phyloP scores from a whole-genome alignment of 2,797 vertebrate species.

The Sus cebifrons region DNA sequence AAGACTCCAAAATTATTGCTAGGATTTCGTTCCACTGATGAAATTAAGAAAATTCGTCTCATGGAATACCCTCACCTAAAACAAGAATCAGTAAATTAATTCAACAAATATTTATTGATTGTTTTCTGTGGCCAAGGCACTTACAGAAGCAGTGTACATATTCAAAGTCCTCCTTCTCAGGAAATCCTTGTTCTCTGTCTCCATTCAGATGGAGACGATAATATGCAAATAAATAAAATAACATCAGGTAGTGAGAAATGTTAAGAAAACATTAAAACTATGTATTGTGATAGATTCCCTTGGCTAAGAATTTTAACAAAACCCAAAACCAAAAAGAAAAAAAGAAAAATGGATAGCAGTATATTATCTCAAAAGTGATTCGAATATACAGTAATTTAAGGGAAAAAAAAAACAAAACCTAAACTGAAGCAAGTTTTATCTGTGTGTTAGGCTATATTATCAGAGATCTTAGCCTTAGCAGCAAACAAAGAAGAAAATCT shows the following conservation, averaged over 20 bases:
- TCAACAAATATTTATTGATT: not conserved
- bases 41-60: not conserved
- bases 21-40: not conserved
- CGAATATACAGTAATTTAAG: not conserved
- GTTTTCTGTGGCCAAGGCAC: not conserved
- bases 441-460: not conserved
- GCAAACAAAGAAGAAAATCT: not conserved
- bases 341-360: not conserved
- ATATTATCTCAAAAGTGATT: not conserved
- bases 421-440: not conserved
- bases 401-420: not conserved
- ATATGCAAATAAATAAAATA: not conserved
- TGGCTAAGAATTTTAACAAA: not conserved
- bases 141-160: not conserved
- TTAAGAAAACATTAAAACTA: not conserved
- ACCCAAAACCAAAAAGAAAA: not conserved
- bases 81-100: conserved; percentile 3
- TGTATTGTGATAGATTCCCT: not conserved
- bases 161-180: not conserved
- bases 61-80: not conserved
- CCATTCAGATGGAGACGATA: not conserved
- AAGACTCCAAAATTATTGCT: not conserved
- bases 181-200: not conserved
- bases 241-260: not conserved
- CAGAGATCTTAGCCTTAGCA: not conserved